These are phyloP conservation scores for Lysandra bellargus DNA, from an alignment of 2,888 invertebrate species.

Conservation along the genomic window DNA sequence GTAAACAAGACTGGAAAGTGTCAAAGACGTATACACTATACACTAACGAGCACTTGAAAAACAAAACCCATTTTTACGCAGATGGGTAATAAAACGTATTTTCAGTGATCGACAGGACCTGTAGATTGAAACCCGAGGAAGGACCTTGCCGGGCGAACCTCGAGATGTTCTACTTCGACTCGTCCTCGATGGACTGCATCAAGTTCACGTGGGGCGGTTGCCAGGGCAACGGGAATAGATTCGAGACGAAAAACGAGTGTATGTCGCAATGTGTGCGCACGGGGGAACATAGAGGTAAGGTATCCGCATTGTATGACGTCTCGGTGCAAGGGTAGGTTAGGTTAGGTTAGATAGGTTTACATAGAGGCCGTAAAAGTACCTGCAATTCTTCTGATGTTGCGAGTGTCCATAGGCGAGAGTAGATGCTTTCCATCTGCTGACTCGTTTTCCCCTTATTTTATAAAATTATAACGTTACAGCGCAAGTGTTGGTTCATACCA, in stretches of 20 bases:
- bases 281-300: constrained; percentile 30
- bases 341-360: too few relatives aligned
- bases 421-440: too few relatives aligned
- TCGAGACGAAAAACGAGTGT: constrained; percentile 51
- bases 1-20: background rate
- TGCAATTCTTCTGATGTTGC: too few relatives aligned
- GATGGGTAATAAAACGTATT: constrained; percentile 31
- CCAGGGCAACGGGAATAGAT: constrained; percentile 71
- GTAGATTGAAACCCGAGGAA: constrained; percentile 55
- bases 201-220: constrained; percentile 68
- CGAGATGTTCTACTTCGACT: constrained; percentile 57
- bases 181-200: constrained; percentile 45
- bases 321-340: too few relatives aligned
- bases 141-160: constrained; percentile 65
- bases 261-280: constrained; percentile 49
- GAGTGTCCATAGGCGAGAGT: too few relatives aligned
- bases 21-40: background rate
- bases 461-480: too few relatives aligned
- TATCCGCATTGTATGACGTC: background rate
- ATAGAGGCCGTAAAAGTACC: too few relatives aligned
- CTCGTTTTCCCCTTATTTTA: too few relatives aligned
- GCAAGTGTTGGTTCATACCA: too few relatives aligned
- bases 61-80: background rate
- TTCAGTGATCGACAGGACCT: constrained; percentile 59
- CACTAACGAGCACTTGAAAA: background rate